Conservation (phyloP, 2,797 vertebrate species). For the Sylvilagus floridanus region DNA sequence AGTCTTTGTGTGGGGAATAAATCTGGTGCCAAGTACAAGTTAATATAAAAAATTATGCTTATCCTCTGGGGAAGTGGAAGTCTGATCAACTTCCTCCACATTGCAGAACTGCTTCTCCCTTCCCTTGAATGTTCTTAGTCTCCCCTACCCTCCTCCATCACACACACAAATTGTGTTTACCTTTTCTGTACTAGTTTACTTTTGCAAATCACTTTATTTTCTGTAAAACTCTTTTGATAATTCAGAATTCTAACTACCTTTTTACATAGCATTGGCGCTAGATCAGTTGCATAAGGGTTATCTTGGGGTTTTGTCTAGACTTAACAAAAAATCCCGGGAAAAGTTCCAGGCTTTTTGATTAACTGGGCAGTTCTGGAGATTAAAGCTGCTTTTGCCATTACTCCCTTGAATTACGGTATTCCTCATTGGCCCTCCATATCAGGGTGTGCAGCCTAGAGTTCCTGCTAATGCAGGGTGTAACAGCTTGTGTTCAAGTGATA, state of each 20-base stretch:
- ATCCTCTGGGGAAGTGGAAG: conserved; percentile 63
- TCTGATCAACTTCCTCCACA: conserved; percentile 75
- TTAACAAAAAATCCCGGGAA: conserved; percentile 60
- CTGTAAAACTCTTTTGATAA: neutral
- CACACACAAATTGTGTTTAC: neutral
- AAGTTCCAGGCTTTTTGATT: conserved; percentile 72
- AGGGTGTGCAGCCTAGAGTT: conserved; percentile 41
- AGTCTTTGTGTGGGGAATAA: conserved; percentile 55
- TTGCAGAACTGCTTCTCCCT: conserved; percentile 57
- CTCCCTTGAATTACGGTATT: conserved; percentile 55
- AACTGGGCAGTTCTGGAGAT: conserved; percentile 75
- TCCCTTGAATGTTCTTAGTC: neutral
- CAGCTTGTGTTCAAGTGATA: conserved; percentile 9
- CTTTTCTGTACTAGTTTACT: neutral
- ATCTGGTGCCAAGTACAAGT: conserved; percentile 62
- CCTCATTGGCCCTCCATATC: neutral
- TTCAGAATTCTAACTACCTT: neutral
- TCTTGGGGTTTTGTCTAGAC: conserved; percentile 65
- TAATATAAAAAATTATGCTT: conserved; percentile 60
- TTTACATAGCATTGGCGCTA: neutral
- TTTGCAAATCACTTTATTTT: conserved; percentile 36
- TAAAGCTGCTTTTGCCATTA: conserved; percentile 30
- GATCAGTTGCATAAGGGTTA: conserved; percentile 47
- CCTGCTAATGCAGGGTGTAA: conserved; percentile 70
- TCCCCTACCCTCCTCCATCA: rapidly evolving